Evolutionary conservation across 53 echinoderm and acorn worm genomes (phyloP), one percentile per base, ranked within the genome.

Genomic region (Echinometra lucunter): DNA sequence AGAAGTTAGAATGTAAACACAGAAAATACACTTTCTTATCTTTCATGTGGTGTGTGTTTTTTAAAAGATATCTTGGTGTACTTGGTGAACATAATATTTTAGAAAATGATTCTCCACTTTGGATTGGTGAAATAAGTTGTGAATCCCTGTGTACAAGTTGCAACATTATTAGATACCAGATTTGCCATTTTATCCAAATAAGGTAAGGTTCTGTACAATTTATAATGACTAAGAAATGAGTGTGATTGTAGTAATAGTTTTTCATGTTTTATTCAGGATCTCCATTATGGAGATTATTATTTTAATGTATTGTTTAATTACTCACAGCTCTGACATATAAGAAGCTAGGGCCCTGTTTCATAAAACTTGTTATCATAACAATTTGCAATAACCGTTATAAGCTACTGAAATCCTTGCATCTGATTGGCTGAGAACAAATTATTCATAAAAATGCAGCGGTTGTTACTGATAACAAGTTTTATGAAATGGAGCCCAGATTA

Each of bases 1-100:
- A 85, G 85, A 85, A 85, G 49, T 81, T 11, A 28, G 85, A 49
- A 85, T 85, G 28, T 47, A 78, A 78, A 78, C 6, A 85, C 49
- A 47, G n/a, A 85, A 47, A 28, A n/a, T 16, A 3, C 18, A n/a
- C n/a, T 34, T 9, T 28, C 0, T 28, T 44, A 17, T 81, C 42
- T 81, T 44, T 53, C 2, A 9, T 6, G 49, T 4, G 53, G 53
- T 0, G 53, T 9, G 40, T 1, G 44, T 2, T 42, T 12, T 63
- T 63, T 63, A 19, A 23, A 0, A 63, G 21, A 23, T 63, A 63
- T 16, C 23, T 56, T 18, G 19, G 63, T 63, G 21, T 63, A 23
- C 21, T n/a, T n/a, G n/a, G n/a, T n/a, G n/a, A 63, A 4, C 63
- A 63, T 19, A 4, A 63, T 63, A 23, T 63, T 63, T 63, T 63